Percentiles rank a stretch among this genome's conserved stretches.
phyloP scores from a whole-genome alignment of 2,888 invertebrate genomes.

The Scaptomyza caliginosa region DNA sequence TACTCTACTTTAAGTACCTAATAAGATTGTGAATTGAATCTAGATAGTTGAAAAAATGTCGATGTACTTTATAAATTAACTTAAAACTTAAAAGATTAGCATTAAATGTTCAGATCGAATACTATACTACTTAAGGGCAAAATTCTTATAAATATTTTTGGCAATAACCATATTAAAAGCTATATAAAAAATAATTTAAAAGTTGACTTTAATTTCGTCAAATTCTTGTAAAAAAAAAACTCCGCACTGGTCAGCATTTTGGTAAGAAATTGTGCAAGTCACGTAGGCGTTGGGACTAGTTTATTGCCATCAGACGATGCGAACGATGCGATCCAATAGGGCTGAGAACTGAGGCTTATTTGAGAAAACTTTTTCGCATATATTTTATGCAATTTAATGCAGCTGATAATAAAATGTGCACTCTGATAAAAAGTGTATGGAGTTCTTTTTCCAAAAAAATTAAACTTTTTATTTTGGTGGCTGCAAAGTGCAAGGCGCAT shows the following conservation, averaged over 20 bases:
- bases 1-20: no score
- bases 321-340: slow-evolving; percentile 14
- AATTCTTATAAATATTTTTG: no score
- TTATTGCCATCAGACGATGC: slow-evolving; percentile 38
- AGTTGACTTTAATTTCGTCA: slow-evolving; percentile 11
- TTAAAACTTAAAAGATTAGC: no score
- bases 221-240: slow-evolving; percentile 11
- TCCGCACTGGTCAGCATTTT: slow-evolving; percentile 34
- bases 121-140: no score
- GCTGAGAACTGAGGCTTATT: slow-evolving; percentile 19
- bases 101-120: no score
- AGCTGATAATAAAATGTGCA: slow-evolving; percentile 64
- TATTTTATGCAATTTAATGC: slow-evolving; percentile 70
- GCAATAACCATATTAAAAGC: no score
- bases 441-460: not conserved
- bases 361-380: slow-evolving; percentile 36
- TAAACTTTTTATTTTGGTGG: slow-evolving; percentile 3
- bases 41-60: no score
- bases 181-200: slow-evolving; percentile 10
- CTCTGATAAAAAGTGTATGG: not conserved
- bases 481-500: slow-evolving; percentile 53
- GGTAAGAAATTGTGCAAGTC: slow-evolving; percentile 17
- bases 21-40: no score
- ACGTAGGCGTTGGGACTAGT: slow-evolving; percentile 43
- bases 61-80: no score